These are phyloP conservation scores for Leptosomus discolor DNA, from an alignment of 2,113 vertebrate genomes.

Conservation along the genomic window DNA sequence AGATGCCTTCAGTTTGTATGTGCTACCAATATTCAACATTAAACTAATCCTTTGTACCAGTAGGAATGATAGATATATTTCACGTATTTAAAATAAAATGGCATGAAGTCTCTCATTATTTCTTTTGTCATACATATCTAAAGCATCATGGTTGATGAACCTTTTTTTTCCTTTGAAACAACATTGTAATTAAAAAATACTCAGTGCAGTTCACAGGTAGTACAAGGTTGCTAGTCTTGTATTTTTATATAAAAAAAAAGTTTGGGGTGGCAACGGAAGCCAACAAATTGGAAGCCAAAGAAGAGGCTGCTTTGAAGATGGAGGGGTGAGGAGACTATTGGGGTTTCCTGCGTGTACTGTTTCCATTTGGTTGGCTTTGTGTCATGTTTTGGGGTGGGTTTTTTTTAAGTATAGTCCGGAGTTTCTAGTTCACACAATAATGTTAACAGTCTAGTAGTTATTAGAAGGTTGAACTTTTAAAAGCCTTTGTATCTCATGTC, in stretches of 20 bases:
- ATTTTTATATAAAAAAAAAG: not conserved
- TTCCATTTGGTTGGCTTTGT: not conserved
- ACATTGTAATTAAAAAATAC: not conserved
- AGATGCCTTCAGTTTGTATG: not conserved
- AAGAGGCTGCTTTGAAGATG: not conserved
- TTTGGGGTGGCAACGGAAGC: not conserved
- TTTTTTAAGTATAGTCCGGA: not conserved
- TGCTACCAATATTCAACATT: not conserved
- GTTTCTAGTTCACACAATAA: not conserved
- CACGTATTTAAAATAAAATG: not conserved
- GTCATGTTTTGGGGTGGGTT: fast-evolving
- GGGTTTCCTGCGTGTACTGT: not conserved
- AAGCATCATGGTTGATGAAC: not conserved
- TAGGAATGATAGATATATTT: not conserved
- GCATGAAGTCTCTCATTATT: not conserved
- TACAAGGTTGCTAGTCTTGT: not conserved
- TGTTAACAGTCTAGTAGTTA: not conserved
- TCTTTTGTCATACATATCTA: not conserved
- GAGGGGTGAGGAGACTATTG: not conserved
- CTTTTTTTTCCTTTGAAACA: not conserved
- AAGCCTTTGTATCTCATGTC: not conserved
- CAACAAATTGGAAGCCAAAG: not conserved
- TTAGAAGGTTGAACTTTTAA: not conserved
- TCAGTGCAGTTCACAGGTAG: not conserved
- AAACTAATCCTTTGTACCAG: not conserved